Evolutionary conservation across 1,140 invertebrate genomes (phyloP), one percentile per base, ranked within the genome.

Genomic region (Brachionus calyciflorus): DNA sequence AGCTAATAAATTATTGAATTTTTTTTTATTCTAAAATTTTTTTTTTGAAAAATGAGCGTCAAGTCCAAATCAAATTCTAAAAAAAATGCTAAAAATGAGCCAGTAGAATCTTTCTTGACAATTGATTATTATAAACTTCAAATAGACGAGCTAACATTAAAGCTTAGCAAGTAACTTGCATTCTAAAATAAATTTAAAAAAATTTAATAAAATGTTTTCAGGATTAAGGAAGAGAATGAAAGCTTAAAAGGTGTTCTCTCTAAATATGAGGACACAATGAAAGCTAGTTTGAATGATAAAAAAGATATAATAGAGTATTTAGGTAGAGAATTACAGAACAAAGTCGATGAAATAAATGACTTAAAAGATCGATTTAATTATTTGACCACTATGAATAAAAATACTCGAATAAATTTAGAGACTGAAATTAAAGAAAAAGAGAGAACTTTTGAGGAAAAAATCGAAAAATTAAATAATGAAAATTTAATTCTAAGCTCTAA

Each of bases 91-190:
- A 60, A 60, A 60, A 60, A 14, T 7, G 55, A 40, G 10, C 55
- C n/a, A 7, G 55, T 37, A 9, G 4, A 37, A 37, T 6, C 55
- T n/a, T 60, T 60, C 17, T 37, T 60, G 14, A 60, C 55, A 33
- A 60, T 40, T 37, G 55, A 60, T 60, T 60, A 60, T 37, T 60
- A 60, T 19, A 60, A 60, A 33, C 55, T 60, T 60, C 55, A 60
- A 37, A 17, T 37, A 6, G 55, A 60, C n/a, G 37, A 60, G 30
- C 37, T 60, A 7, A 37, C 10, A 5, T 37, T 37, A 17, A 17
- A 60, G 37, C 9, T 33, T 1, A 33, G 19, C 33, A 60, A 60
- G 55, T 60, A 60, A n/a, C n/a, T n/a, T n/a, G n/a, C n/a, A n/a
- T n/a, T n/a, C n/a, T n/a, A n/a, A n/a, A n/a, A n/a, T n/a, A n/a